These are phyloP conservation scores for Lypha dubia DNA, from an alignment of 2,888 invertebrate species.

Conservation along the genomic window DNA sequence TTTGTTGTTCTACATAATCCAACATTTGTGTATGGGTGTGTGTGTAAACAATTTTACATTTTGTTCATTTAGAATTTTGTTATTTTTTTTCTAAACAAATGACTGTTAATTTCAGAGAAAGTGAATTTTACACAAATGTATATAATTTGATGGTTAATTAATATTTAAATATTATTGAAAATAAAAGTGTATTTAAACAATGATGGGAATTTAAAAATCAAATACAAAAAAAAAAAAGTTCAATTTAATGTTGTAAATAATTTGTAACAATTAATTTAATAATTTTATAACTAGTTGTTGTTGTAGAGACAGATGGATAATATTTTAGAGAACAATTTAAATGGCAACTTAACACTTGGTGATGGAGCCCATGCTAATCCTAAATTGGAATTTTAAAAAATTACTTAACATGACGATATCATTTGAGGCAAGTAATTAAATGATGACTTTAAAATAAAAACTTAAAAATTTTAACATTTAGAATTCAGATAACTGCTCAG, in stretches of 20 bases:
- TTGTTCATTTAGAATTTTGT: conserved; percentile 16
- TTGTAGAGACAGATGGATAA: too few relatives aligned
- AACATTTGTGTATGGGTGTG: neutral
- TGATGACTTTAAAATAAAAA: too few relatives aligned
- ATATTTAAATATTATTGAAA: conserved; percentile 30
- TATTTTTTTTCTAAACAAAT: too few relatives aligned
- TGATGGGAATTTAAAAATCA: neutral
- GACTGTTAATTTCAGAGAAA: conserved; percentile 30
- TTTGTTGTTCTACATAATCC: neutral
- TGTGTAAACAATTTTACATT: neutral
- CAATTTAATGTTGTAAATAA: neutral
- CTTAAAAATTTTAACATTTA: too few relatives aligned
- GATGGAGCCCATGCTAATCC: too few relatives aligned
- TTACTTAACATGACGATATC: too few relatives aligned
- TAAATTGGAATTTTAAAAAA: too few relatives aligned
- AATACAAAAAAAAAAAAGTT: too few relatives aligned
- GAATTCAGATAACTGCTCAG: too few relatives aligned
- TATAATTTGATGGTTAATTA: conserved; percentile 3
- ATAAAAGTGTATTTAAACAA: conserved; percentile 1
- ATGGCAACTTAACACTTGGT: too few relatives aligned
- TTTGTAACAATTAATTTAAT: neutral
- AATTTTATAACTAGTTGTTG: neutral
- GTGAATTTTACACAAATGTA: conserved; percentile 20
- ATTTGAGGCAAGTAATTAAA: too few relatives aligned
- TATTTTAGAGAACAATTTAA: too few relatives aligned